Percentiles rank a stretch among this genome's conserved stretches.
phyloP scores from a whole-genome alignment of 1,140 invertebrate genomes.

The Sarcophaga bullata region DNA sequence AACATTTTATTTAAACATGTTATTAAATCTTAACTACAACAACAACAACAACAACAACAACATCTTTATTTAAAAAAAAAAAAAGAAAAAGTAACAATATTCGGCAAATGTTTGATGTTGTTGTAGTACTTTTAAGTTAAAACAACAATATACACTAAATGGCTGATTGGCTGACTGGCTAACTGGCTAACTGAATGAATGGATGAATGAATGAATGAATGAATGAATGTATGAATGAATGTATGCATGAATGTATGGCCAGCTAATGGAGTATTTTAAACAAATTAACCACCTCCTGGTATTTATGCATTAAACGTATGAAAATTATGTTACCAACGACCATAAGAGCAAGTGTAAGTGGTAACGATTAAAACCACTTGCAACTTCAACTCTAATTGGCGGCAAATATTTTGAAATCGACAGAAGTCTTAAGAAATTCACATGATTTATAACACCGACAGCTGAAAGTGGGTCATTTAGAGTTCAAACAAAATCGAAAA shows the following conservation, averaged over 20 bases:
- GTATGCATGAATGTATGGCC: too few species aligned
- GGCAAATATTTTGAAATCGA: not conserved
- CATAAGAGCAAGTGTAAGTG: not conserved
- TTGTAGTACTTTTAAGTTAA: not conserved
- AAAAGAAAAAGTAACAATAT: not conserved
- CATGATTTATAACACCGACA: not conserved
- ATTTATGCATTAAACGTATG: not conserved
- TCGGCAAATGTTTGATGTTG: conserved; percentile 7
- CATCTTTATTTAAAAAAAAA: too few species aligned
- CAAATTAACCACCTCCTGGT: conserved; percentile 17
- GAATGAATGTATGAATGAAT: too few species aligned
- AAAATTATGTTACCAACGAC: not conserved
- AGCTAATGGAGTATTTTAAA: conserved; percentile 15
- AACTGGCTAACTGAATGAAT: too few species aligned
- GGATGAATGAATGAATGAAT: too few species aligned
- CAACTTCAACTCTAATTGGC: conserved; percentile 13
- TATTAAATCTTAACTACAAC: not conserved
- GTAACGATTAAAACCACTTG: conserved; percentile 1
- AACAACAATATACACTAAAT: not conserved
- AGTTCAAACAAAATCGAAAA: not conserved
- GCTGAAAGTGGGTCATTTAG: not conserved
- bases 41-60: too few species aligned
- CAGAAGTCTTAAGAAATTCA: not conserved
- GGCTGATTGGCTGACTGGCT: too few species aligned
- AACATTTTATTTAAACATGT: conserved; percentile 19